Evolutionary conservation across 1,140 invertebrate genomes (phyloP).

Genomic region (Panonychus citri): DNA sequence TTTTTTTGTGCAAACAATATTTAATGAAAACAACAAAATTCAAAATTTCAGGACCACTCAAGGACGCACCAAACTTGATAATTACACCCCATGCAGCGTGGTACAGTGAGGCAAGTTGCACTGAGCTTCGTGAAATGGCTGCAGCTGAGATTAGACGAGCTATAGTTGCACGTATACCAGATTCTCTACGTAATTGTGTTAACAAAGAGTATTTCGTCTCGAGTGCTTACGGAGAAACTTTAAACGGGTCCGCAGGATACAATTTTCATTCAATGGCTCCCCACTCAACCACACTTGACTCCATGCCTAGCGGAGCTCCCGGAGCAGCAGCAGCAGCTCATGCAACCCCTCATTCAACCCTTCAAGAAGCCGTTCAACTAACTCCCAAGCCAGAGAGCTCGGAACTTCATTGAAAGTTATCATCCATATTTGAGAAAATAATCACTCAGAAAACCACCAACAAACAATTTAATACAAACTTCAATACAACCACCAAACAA

Average conservation of each 20-base stretch:
- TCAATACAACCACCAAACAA: background rate
- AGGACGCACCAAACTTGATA: slow-evolving; percentile 90
- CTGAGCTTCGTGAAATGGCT: slow-evolving; percentile 92
- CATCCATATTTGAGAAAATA: background rate
- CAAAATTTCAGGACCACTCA: slow-evolving; percentile 45
- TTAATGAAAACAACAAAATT: no score
- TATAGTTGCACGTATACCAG: slow-evolving; percentile 88
- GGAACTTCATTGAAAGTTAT: slow-evolving; percentile 21
- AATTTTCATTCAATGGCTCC: slow-evolving; percentile 20
- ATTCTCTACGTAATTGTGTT: slow-evolving; percentile 89
- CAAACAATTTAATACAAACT: background rate
- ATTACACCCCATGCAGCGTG: slow-evolving; percentile 97
- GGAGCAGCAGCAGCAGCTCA: slow-evolving; percentile 16
- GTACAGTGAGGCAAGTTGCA: slow-evolving; percentile 92
- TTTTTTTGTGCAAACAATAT: background rate
- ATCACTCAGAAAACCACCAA: background rate
- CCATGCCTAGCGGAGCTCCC: slow-evolving; percentile 14
- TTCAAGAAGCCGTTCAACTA: slow-evolving; percentile 20
- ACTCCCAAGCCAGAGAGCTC: slow-evolving; percentile 22
- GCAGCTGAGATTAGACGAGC: slow-evolving; percentile 91
- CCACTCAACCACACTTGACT: slow-evolving; percentile 23
- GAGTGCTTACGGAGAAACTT: slow-evolving; percentile 17
- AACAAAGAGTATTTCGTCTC: slow-evolving; percentile 81
- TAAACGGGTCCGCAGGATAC: slow-evolving; percentile 19
- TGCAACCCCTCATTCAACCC: slow-evolving; percentile 19